Base-by-base conservation (phyloP, 2,797 vertebrate species). In the Enteromius radiatus region DNA sequence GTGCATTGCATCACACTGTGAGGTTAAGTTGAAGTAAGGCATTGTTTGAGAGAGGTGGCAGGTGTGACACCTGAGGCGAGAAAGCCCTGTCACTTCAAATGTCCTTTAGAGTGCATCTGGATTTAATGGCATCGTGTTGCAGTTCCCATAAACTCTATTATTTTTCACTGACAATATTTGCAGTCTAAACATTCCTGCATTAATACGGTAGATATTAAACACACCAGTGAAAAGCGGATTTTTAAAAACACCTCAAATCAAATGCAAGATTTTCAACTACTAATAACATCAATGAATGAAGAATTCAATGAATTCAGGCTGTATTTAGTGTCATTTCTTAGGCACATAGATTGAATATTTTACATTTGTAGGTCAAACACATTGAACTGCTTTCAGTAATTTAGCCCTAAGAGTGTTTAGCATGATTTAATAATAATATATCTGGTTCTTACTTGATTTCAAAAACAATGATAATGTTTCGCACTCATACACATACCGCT, bases 1-100 rank as follows among this genome's bases (percentile, higher is more conserved):
- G 74, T 63, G 56, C 63, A 38, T 63, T 23, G 38, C 17, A 14
- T 63, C 36, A n/a, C 21, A 63, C 67, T 59, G 33, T 70, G 69
- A 69, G 47, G 49, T 80, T 45, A 63, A 31, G 36, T 63, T 63
- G 67, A 59, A 69, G 36, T 56, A 70, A 61, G 43, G 52, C 19
- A 31, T 70, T 80, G 23, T 61, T 28, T 70, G 36, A 70, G 59
- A 70, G 41, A 81, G 78, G 47, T 84, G 68, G 54, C 74, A 78
- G 80, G 63, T 79, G 67, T 82, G 68, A 56, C 31, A 73, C 83
- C 75, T 74, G 71, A 23, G 64, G 69, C 63, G 45, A 76, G 81
- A 76, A 63, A 23, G 63, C 76, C 68, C 80, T 78, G 85, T 84
- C 85, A 73, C 74, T 67, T 81, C 61, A 67, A 19, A 78, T 84